phyloP scores from a whole-genome alignment of 92 coral and sea anemone genomes.

The Pocillopora meandrina region DNA sequence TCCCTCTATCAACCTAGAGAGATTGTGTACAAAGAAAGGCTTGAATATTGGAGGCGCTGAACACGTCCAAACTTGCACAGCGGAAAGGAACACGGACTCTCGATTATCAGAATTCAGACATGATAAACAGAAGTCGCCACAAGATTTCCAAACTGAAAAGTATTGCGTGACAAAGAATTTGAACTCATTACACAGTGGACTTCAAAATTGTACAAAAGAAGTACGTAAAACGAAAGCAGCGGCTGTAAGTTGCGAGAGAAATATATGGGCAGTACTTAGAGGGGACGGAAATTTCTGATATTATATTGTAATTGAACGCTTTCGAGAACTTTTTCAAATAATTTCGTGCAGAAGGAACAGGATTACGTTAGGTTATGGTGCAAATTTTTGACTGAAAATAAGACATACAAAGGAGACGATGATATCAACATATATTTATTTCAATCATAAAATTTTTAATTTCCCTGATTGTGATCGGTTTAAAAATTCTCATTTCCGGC shows the following conservation, averaged over 20 bases:
- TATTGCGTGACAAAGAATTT: neutral
- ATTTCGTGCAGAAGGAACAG: too few relatives aligned
- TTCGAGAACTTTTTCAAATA: neutral
- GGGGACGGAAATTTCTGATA: constrained; percentile 7
- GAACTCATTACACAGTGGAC: neutral
- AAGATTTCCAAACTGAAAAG: neutral
- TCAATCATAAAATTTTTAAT: too few relatives aligned
- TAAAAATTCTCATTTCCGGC: too few relatives aligned
- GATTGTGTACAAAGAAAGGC: neutral
- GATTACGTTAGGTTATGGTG: too few relatives aligned
- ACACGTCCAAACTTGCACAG: neutral
- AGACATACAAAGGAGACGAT: too few relatives aligned
- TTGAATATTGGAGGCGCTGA: neutral
- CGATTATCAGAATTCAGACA: neutral
- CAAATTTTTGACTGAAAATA: too few relatives aligned
- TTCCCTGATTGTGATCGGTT: too few relatives aligned
- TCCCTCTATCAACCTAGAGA: neutral
- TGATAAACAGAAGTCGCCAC: neutral
- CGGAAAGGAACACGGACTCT: neutral
- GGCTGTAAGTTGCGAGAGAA: constrained; percentile 15
- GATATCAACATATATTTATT: too few relatives aligned
- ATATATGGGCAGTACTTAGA: constrained; percentile 20
- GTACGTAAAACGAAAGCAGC: neutral
- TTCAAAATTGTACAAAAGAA: constrained; percentile 9
- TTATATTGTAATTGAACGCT: neutral